Evolutionary conservation across 2,797 vertebrate species (phyloP), one percentile per base, ranked within the genome.

Genomic region (Antennarius maculatus): DNA sequence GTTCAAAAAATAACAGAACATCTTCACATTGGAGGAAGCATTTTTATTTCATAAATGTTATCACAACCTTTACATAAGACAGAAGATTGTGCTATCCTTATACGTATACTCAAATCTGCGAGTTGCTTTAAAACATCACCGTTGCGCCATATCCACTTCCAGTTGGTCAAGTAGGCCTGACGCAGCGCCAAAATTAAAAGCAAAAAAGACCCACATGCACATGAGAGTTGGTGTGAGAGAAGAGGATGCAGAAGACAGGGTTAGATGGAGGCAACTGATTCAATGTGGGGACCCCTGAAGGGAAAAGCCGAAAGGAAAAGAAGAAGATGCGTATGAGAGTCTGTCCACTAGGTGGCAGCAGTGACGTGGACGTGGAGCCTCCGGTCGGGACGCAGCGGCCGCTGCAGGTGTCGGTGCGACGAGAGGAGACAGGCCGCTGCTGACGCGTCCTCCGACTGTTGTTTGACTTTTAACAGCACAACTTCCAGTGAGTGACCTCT

Each of bases 261-360:
- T 23, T 23, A 23, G 23, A 23, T 23, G 23, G 23, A 23, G 23
- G 23, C 23, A 23, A 23, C 23, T 23, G 23, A 23, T 23, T 23
- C 23, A 2, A 23, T 23, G 23, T 23, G 23, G 23, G 1, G 1
- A 23, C 23, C 23, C 23, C 23, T 23, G 23, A 23, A 23, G 23
- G 23, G 23, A 23, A 23, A 23, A 23, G 23, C 1, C 8, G 8
- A 5, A 34, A 34, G 8, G 8, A 34, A 34, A 34, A 34, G 31
- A 34, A 34, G 31, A 41, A 41, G 17, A 9, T 60, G 61, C 39
- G 18, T n/a, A 46, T 41, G 1, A 4, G 0, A 0, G 1, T 43
- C 49, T 74, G 60, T 66, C 91, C 93, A 86, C 85, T 80, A 88
- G 89, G 56, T 84, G 88, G 79, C 86, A 82, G 75, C 69, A 81